Evolutionary conservation across 2,888 invertebrate genomes (phyloP).

Genomic region (Ichneumon xanthorius): DNA sequence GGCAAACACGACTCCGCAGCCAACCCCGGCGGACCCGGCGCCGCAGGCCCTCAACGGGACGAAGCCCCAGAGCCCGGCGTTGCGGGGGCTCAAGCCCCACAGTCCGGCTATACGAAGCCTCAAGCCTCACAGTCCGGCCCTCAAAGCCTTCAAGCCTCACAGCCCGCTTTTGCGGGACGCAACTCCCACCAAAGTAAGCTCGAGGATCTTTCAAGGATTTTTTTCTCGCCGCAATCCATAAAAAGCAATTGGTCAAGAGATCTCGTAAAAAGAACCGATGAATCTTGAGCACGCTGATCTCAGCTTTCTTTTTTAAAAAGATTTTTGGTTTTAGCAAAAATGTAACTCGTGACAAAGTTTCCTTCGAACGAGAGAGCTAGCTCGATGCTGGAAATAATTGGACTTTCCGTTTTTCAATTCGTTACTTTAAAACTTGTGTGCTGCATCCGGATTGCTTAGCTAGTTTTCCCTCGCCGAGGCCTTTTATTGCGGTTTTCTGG

Average conservation of each 20-base stretch:
- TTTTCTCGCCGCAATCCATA: neutral
- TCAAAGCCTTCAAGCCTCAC: constrained; percentile 81
- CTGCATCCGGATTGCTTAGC: too few relatives aligned
- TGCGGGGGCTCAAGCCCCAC: constrained; percentile 82
- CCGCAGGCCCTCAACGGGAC: constrained; percentile 77
- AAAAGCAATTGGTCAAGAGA: neutral
- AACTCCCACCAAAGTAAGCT: constrained; percentile 80
- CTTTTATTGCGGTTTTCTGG: too few relatives aligned
- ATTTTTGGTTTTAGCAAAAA: too few relatives aligned
- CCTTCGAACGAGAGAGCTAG: neutral
- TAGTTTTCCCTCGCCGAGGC: too few relatives aligned
- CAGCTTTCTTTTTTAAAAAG: neutral
- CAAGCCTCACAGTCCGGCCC: constrained; percentile 82
- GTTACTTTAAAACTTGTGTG: neutral
- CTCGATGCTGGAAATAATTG: neutral
- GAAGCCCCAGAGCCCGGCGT: constrained; percentile 74
- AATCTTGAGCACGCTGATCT: neutral
- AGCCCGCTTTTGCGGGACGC: constrained; percentile 81
- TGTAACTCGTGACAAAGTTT: neutral
- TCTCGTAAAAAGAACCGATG: neutral
- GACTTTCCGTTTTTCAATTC: neutral
- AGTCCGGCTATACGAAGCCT: constrained; percentile 80
- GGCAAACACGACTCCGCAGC: constrained; percentile 79
- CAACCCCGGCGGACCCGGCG: constrained; percentile 80
- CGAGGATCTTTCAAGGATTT: neutral